Percentiles rank a stretch among this genome's conserved stretches.
Conservation (phyloP, 1,140 invertebrate species). For the Rhizoglyphus robini region DNA sequence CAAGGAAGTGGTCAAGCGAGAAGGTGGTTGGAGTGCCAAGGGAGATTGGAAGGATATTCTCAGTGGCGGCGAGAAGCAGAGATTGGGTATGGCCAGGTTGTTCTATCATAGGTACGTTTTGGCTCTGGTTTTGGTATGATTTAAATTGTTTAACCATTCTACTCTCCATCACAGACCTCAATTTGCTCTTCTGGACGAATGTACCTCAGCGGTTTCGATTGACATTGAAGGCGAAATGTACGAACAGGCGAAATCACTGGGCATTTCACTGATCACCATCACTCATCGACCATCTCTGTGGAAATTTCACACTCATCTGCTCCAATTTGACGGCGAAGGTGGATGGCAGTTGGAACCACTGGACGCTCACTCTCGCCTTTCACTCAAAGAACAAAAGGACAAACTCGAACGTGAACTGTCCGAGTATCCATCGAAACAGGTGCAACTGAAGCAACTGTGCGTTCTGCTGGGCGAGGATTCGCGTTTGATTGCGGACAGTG, state of each 20-base stretch:
- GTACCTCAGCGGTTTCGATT: slow-evolving; percentile 89
- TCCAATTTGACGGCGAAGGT: slow-evolving; percentile 88
- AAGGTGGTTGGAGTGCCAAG: slow-evolving; percentile 64
- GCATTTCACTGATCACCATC: slow-evolving; percentile 85
- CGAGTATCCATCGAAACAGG: slow-evolving; percentile 36
- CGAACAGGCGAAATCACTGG: slow-evolving; percentile 67
- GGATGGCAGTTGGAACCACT: slow-evolving; percentile 62
- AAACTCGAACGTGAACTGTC: slow-evolving; percentile 7
- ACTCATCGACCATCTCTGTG: slow-evolving; percentile 80
- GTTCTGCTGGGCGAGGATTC: slow-evolving; percentile 37
- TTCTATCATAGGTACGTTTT: slow-evolving; percentile 79
- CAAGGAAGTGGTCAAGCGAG: slow-evolving; percentile 66
- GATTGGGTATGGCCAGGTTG: slow-evolving; percentile 84
- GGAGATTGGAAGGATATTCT: slow-evolving; percentile 94
- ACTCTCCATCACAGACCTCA: slow-evolving; percentile 51
- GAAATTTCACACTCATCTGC: slow-evolving; percentile 84
- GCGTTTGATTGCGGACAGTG: slow-evolving; percentile 56
- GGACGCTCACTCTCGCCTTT: slow-evolving; percentile 37
- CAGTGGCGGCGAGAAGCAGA: slow-evolving; percentile 91
- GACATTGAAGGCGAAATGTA: slow-evolving; percentile 93
- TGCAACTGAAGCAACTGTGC: slow-evolving; percentile 37
- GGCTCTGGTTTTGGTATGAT: slow-evolving; percentile 12
- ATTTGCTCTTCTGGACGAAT: slow-evolving; percentile 91
- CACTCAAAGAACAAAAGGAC: slow-evolving; percentile 42
- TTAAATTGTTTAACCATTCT: slow-evolving; percentile 15